Evolutionary conservation across 2,888 invertebrate genomes (phyloP).

Genomic region (Eupithecia subfuscata): DNA sequence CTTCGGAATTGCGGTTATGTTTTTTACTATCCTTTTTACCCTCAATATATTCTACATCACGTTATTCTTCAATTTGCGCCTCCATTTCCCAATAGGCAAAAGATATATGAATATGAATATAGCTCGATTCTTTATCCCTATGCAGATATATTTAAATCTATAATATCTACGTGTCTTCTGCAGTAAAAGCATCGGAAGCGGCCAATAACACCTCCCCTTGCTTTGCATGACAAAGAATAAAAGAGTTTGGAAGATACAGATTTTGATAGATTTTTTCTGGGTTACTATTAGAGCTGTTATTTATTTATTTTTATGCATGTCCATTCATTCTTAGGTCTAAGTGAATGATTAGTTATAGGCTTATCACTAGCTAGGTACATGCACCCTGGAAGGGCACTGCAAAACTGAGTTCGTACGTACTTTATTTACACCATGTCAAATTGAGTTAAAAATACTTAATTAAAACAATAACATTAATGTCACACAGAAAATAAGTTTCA

Average conservation of each 20-base stretch:
- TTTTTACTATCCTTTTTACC: background rate
- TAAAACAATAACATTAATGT: no score
- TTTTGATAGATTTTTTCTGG: background rate
- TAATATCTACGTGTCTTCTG: conserved; percentile 41
- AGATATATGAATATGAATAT: conserved; percentile 31
- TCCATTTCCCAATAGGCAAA: background rate
- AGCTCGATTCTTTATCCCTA: conserved; percentile 42
- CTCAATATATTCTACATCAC: conserved; percentile 2
- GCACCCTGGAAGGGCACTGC: no score
- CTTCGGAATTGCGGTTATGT: background rate
- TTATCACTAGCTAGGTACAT: no score
- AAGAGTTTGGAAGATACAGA: background rate
- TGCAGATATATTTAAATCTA: conserved; percentile 45
- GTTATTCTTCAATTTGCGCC: conserved; percentile 1
- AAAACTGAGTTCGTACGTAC: no score
- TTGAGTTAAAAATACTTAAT: no score
- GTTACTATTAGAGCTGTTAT: background rate
- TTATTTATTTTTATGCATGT: no score
- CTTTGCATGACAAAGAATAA: conserved; percentile 16
- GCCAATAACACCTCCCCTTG: conserved; percentile 56
- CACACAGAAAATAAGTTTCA: no score
- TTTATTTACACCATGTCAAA: no score
- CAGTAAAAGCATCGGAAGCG: conserved; percentile 52
- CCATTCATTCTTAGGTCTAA: no score
- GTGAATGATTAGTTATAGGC: no score